Evolutionary conservation across 1,140 invertebrate genomes (phyloP).

Genomic region (Andricus grossulariae): DNA sequence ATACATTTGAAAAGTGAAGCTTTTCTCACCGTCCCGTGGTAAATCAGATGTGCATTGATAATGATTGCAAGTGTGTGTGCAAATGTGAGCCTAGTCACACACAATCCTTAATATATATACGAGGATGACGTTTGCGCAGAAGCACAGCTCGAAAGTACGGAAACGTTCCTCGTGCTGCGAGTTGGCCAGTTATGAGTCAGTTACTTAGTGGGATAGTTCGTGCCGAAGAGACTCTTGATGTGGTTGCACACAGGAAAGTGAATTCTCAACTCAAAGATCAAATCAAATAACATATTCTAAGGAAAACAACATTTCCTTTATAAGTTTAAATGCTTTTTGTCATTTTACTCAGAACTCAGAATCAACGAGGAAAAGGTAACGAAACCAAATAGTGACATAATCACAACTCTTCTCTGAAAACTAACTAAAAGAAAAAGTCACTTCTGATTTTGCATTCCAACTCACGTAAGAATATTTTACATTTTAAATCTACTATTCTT

Average conservation of each 20-base stretch:
- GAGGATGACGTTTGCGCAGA: conserved; percentile 57
- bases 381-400: no score
- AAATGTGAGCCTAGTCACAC: conserved; percentile 32
- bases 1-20: no score
- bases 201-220: conserved; percentile 58
- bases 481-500: no score
- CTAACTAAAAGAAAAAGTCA: no score
- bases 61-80: conserved; percentile 28
- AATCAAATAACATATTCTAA: background rate
- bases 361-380: background rate
- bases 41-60: background rate
- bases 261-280: background rate
- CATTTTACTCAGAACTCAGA: background rate
- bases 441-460: no score
- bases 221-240: conserved; percentile 35
- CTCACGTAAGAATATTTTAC: no score
- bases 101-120: conserved; percentile 47
- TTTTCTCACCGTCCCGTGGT: background rate
- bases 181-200: conserved; percentile 60
- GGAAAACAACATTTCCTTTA: background rate
- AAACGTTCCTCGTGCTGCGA: conserved; percentile 53
- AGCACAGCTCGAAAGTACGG: conserved; percentile 44
- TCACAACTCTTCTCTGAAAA: no score
- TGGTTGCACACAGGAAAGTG: conserved; percentile 41
- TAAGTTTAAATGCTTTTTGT: background rate